A percentile compares a stretch with the other conserved stretches of the same genome.
Conservation (phyloP, 2,797 vertebrate genomes). For the Podarcis siculus region DNA sequence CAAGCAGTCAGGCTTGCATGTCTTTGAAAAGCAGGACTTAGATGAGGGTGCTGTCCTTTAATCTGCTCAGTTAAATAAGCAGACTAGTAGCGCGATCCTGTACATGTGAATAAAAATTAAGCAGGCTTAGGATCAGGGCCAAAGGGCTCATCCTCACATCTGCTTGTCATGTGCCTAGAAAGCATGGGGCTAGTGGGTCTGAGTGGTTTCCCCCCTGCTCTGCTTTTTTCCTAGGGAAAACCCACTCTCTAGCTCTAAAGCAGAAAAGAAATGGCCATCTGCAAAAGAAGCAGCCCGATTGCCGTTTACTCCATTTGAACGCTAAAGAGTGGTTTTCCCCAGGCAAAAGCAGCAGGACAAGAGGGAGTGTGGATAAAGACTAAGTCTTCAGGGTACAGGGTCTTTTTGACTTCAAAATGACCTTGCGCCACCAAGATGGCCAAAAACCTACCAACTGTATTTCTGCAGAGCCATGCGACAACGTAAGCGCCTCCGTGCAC, state of each 20-base stretch:
- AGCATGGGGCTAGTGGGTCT: no score
- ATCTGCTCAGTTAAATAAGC: neutral
- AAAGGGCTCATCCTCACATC: no score
- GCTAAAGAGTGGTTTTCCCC: no score
- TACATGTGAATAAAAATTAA: neutral
- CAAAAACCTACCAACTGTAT: neutral
- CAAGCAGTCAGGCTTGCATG: neutral
- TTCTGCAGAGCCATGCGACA: fast-evolving
- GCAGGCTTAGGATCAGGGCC: neutral
- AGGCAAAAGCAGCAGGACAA: no score
- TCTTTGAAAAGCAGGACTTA: neutral
- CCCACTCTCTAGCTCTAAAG: no score
- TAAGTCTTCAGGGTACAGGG: neutral
- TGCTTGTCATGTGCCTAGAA: no score
- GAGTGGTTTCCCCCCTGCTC: no score
- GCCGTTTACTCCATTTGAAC: no score
- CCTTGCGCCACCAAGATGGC: neutral
- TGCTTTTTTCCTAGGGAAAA: no score
- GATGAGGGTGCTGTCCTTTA: neutral
- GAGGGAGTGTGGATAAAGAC: no score
- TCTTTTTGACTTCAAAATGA: neutral
- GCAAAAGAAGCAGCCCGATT: no score
- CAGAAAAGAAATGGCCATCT: no score
- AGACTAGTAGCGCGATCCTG: neutral
- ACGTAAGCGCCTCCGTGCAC: fast-evolving